phyloP scores from a whole-genome alignment of 2,797 vertebrate species.

The Coregonus sp. region DNA sequence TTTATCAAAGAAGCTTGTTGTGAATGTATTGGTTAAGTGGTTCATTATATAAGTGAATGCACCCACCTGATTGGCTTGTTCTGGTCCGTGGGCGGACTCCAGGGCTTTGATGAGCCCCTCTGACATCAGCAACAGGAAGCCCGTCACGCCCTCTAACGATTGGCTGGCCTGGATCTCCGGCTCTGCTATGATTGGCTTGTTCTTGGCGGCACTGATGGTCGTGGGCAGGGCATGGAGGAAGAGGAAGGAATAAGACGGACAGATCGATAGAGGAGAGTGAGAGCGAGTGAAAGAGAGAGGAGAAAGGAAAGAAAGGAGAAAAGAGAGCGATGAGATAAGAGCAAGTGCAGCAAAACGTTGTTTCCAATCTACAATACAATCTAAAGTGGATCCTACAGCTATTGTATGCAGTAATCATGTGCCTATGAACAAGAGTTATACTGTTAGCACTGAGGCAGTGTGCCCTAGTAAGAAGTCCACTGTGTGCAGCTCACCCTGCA shows the following conservation, averaged over 20 bases:
- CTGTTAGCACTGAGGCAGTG: too few relatives aligned
- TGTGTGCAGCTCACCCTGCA: too few relatives aligned
- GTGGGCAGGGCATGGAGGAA: slow-evolving; percentile 12
- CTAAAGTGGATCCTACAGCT: too few relatives aligned
- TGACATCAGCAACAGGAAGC: slow-evolving; percentile 94
- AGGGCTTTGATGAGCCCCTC: slow-evolving; percentile 95
- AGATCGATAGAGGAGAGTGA: not conserved
- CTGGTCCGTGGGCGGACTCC: slow-evolving; percentile 91
- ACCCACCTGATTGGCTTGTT: slow-evolving; percentile 94
- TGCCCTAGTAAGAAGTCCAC: too few relatives aligned
- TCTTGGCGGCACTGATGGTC: slow-evolving; percentile 82
- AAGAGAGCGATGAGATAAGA: not conserved
- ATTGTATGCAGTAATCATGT: too few relatives aligned
- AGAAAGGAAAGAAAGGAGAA: not conserved
- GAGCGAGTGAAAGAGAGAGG: not conserved
- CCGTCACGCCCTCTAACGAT: slow-evolving; percentile 85
- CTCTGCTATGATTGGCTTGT: slow-evolving; percentile 88
- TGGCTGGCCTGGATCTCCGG: slow-evolving; percentile 92
- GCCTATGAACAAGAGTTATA: too few relatives aligned
- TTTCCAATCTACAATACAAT: too few relatives aligned
- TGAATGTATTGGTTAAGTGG: not conserved
- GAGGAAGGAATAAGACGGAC: not conserved
- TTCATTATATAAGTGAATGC: not conserved
- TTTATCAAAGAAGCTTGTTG: too few relatives aligned
- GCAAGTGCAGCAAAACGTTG: too few relatives aligned